Evolutionary conservation across 2,888 invertebrate genomes (phyloP).

Genomic region (Callosobruchus maculatus): DNA sequence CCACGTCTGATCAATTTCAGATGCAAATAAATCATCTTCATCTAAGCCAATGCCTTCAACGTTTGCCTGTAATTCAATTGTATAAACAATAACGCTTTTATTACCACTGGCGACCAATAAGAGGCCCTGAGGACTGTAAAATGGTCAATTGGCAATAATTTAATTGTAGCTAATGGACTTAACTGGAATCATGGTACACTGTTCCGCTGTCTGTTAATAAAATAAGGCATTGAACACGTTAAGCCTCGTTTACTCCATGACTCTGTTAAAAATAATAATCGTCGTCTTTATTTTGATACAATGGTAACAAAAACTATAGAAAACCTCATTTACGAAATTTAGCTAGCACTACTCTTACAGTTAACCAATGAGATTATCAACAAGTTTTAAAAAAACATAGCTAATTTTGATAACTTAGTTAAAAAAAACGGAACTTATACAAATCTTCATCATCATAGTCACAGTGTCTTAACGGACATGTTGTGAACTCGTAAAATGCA

Average conservation of each 20-base stretch:
- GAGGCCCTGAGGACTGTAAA: constrained; percentile 9
- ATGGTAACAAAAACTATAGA: too few relatives aligned
- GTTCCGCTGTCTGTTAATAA: constrained; percentile 12
- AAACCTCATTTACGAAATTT: too few relatives aligned
- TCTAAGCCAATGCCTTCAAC: not conserved
- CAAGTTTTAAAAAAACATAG: too few relatives aligned
- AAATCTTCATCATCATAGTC: too few relatives aligned
- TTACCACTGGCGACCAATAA: constrained; percentile 13
- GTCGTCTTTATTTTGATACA: too few relatives aligned
- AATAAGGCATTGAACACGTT: constrained; percentile 5
- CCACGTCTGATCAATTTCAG: not conserved
- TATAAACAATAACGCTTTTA: constrained; percentile 24
- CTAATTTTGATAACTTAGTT: too few relatives aligned
- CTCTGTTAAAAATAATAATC: too few relatives aligned
- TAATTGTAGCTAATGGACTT: constrained; percentile 28
- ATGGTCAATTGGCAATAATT: constrained; percentile 28
- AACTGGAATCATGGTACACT: constrained; percentile 23
- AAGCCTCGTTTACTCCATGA: not conserved
- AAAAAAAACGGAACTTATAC: too few relatives aligned
- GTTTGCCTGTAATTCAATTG: constrained; percentile 23
- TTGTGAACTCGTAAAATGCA: too few relatives aligned
- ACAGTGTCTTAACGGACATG: too few relatives aligned
- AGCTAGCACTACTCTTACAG: too few relatives aligned
- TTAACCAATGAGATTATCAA: too few relatives aligned
- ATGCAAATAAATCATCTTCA: not conserved